Percentiles rank a stretch among this genome's conserved stretches.
phyloP scores from a whole-genome alignment of 1,140 invertebrate species.

The Pararge aegeria region DNA sequence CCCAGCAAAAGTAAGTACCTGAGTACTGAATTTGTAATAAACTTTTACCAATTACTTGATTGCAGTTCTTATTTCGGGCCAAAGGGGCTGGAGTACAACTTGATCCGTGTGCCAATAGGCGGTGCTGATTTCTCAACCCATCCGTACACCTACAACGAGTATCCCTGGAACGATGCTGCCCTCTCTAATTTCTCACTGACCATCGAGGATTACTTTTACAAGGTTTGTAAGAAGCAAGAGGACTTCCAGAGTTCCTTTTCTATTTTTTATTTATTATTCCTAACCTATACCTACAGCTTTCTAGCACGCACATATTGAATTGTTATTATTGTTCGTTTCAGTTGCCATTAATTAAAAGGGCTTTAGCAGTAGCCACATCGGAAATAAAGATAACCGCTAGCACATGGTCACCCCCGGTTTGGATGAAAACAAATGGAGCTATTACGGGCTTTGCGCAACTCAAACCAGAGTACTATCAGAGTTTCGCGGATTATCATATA shows the following conservation, averaged over 20 bases:
- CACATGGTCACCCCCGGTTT: conserved; percentile 92
- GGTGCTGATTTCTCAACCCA: conserved; percentile 88
- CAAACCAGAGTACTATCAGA: conserved; percentile 85
- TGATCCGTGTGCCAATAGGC: conserved; percentile 89
- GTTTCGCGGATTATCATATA: conserved; percentile 89
- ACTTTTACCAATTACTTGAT: conserved; percentile 3
- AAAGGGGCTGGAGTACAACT: conserved; percentile 86
- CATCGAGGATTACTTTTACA: conserved; percentile 82
- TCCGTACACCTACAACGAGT: conserved; percentile 80
- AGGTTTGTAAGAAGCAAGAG: conserved; percentile 22
- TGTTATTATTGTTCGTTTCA: conserved; percentile 34
- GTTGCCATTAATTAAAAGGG: conserved; percentile 64
- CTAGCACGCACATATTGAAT: background rate
- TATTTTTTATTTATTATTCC: too few relatives aligned
- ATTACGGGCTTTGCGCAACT: conserved; percentile 81
- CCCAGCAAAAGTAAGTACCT: too few relatives aligned
- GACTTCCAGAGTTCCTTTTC: too few relatives aligned
- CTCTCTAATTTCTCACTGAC: conserved; percentile 85
- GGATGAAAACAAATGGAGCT: conserved; percentile 94
- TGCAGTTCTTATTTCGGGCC: conserved; percentile 80
- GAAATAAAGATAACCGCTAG: conserved; percentile 62
- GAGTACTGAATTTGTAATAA: too few relatives aligned
- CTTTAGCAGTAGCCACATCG: conserved; percentile 37
- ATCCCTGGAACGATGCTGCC: conserved; percentile 81
- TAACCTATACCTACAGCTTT: too few relatives aligned